These are phyloP conservation scores for Papilio xuthus DNA, from an alignment of 1,140 invertebrate species.

Conservation along the genomic window DNA sequence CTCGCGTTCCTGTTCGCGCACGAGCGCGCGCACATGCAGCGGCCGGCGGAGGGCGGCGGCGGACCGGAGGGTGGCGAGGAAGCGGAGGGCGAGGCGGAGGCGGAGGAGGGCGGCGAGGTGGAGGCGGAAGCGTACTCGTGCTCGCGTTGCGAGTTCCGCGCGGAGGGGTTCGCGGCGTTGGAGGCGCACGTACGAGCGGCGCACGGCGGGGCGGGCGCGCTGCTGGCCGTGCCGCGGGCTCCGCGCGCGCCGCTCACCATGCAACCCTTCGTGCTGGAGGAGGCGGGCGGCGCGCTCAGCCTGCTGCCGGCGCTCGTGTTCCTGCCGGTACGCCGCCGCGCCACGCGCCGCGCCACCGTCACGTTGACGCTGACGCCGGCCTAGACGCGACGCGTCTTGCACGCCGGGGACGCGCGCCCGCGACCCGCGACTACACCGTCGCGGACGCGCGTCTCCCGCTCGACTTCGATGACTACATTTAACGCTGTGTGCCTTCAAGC, in stretches of 20 bases:
- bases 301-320: conserved; percentile 95
- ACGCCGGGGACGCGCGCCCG: conserved; percentile 48
- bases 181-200: conserved; percentile 85
- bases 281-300: conserved; percentile 81
- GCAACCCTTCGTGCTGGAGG: conserved; percentile 93
- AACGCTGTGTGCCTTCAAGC: conserved; percentile 81
- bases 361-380: conserved; percentile 96
- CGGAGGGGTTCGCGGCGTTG: conserved; percentile 83
- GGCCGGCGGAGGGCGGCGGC: conserved; percentile 51
- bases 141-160: conserved; percentile 86
- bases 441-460: conserved; percentile 62
- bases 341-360: conserved; percentile 90
- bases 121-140: conserved; percentile 81
- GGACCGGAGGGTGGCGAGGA: conserved; percentile 48
- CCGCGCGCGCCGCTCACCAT: conserved; percentile 86
- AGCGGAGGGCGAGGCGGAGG: conserved; percentile 59
- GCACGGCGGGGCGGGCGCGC: conserved; percentile 83
- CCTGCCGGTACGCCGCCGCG: conserved; percentile 92
- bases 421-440: conserved; percentile 57
- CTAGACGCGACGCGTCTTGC: conserved; percentile 75
- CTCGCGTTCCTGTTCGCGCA: conserved; percentile 95
- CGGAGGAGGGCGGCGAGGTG: conserved; percentile 50
- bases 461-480: conserved; percentile 77
- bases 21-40: conserved; percentile 89
- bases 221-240: conserved; percentile 85